These are phyloP conservation scores for Carduelis carduelis DNA, from an alignment of 2,797 vertebrate species.

Conservation along the genomic window DNA sequence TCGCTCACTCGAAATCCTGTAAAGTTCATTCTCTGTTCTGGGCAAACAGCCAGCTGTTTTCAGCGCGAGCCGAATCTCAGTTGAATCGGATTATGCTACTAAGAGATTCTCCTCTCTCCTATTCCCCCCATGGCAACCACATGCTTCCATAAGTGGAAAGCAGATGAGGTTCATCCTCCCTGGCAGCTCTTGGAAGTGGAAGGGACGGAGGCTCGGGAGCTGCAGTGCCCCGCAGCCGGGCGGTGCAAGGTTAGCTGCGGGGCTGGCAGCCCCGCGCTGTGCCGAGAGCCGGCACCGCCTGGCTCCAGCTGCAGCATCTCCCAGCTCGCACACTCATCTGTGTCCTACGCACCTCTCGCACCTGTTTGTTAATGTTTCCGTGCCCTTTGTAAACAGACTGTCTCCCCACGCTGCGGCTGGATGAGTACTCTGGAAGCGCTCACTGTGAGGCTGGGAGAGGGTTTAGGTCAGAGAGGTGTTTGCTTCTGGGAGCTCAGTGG, in stretches of 20 bases:
- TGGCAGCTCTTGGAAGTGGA: background rate
- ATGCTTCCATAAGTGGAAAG: background rate
- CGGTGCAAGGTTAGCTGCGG: fast-evolving
- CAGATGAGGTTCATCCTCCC: background rate
- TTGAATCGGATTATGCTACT: conserved; percentile 19
- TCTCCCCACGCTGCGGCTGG: background rate
- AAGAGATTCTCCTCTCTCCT: background rate
- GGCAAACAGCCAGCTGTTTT: conserved; percentile 50
- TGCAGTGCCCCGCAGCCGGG: fast-evolving
- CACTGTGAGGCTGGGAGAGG: background rate
- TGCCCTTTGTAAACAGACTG: fast-evolving
- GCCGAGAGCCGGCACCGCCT: fast-evolving
- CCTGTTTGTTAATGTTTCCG: background rate
- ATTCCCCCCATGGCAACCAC: conserved; percentile 25
- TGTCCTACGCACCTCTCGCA: background rate
- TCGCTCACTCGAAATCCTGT: conserved; percentile 9
- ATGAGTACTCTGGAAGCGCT: background rate
- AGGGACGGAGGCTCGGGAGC: background rate
- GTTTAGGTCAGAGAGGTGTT: background rate
- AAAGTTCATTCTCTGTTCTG: conserved; percentile 37
- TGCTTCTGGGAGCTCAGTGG: background rate
- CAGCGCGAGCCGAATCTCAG: background rate
- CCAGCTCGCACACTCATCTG: fast-evolving
- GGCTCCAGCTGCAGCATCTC: background rate
- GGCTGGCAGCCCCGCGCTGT: background rate